These are phyloP conservation scores for Diadumene lineata DNA, from an alignment of 92 coral and sea anemone genomes.

Conservation along the genomic window DNA sequence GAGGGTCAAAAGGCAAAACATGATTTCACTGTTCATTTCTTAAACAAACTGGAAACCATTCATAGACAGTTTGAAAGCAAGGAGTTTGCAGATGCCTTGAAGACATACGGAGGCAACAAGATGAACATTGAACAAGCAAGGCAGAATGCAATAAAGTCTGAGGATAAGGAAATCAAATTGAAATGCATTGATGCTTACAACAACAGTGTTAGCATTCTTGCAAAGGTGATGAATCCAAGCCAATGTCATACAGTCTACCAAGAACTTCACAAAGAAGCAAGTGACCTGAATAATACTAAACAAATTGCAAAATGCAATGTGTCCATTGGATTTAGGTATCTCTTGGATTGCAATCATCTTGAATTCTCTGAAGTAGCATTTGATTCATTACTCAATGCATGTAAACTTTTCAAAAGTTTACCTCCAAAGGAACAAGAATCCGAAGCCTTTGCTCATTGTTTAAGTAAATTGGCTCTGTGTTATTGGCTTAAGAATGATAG, in stretches of 20 bases:
- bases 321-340: conserved; percentile 43
- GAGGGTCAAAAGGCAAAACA: conserved; percentile 25
- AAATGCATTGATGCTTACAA: conserved; percentile 41
- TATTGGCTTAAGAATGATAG: conserved; percentile 2
- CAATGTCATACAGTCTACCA: conserved; percentile 29
- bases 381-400: conserved; percentile 29
- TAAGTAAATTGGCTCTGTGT: conserved; percentile 49
- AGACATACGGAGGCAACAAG: neutral
- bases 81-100: conserved; percentile 33
- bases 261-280: conserved; percentile 17
- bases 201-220: conserved; percentile 36
- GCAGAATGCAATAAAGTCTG: conserved; percentile 12
- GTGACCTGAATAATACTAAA: conserved; percentile 3
- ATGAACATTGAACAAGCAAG: conserved; percentile 39
- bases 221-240: conserved; percentile 35
- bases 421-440: neutral
- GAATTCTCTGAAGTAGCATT: conserved; percentile 27
- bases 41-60: conserved; percentile 22
- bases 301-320: conserved; percentile 27
- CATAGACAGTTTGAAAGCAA: conserved; percentile 38
- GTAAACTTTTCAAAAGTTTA: neutral
- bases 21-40: conserved; percentile 20
- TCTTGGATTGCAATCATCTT: conserved; percentile 36
- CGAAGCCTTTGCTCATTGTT: conserved; percentile 51
- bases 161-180: neutral